phyloP scores from a whole-genome alignment of 2,888 invertebrate species.

The Pollenia labialis region DNA sequence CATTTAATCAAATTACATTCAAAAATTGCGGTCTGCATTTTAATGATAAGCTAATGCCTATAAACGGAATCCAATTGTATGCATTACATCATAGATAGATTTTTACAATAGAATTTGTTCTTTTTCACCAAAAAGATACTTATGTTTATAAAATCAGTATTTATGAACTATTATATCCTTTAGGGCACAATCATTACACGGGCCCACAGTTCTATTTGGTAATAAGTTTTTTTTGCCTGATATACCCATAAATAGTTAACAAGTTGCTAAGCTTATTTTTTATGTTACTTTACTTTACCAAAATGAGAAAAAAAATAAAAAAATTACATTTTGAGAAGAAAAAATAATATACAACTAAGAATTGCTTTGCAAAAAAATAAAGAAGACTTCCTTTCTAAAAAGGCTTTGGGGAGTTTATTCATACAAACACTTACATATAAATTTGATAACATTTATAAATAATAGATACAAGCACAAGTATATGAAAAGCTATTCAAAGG shows the following conservation, averaged over 20 bases:
- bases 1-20: too few relatives aligned
- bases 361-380: slow-evolving; percentile 15
- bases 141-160: too few relatives aligned
- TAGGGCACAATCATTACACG: too few relatives aligned
- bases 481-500: not conserved
- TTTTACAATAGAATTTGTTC: too few relatives aligned
- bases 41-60: too few relatives aligned
- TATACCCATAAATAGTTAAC: slow-evolving; percentile 15
- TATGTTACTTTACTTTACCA: slow-evolving; percentile 4
- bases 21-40: too few relatives aligned
- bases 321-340: slow-evolving; percentile 4
- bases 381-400: not conserved
- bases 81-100: too few relatives aligned
- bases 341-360: slow-evolving; percentile 18
- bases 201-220: not conserved
- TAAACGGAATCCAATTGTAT: too few relatives aligned
- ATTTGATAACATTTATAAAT: not conserved
- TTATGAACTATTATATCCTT: too few relatives aligned
- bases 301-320: not conserved
- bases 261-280: slow-evolving; percentile 36
- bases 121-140: too few relatives aligned
- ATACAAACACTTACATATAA: not conserved
- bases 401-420: slow-evolving; percentile 18
- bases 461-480: not conserved
- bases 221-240: not conserved